Base-by-base conservation (phyloP, 2,113 vertebrate species). In the Lagenorhynchus albirostris region DNA sequence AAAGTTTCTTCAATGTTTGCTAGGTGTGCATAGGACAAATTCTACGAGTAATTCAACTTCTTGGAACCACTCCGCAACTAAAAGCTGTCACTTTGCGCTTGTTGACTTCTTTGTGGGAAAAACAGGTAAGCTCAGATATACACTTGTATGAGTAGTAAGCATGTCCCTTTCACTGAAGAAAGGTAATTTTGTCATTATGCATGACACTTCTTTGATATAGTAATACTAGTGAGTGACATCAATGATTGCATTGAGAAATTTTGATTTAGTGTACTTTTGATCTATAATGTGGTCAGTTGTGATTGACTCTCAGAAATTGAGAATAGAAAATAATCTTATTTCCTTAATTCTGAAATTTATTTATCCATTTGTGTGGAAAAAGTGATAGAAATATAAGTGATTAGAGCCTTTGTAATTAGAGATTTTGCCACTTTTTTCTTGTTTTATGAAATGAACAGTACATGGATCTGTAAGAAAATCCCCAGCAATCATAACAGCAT, bases 21-120 rank as follows among this genome's bases (percentile, higher is more conserved):
- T 98, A 99, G 99, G 98, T 99, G 55, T 99, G 99, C 62, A 98
- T 99, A 73, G 98, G 99, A 58, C 98, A 99, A 97, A 99, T 99
- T 98, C 98, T 99, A 12, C 99, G 99, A 95, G 98, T 98, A 5
- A 99, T 99, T 67, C 99, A 99, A 67, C 98, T 98, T 96, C 97
- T 99, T 82, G 99, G 99, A 81, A 99, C 98, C 58, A 96, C 98
- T 1, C 98, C 99, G 82, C 99, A 99, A 89, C 99, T 99, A 89
- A 98, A 98, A 98, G 98, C 99, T 8, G 94, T 99, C 97, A 98
- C 98, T 31, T 96, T 99, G 97, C 99, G 99, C 17, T 98, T 99
- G 92, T 99, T 99, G 98, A 99, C 99, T 1, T 98, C 98, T 23
- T 98, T 99, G n/a, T 99, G 99, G 99, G 99, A 99, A 96, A 99